Conservation (phyloP, 2,888 invertebrate species). For the Microctonus hyperodae region DNA sequence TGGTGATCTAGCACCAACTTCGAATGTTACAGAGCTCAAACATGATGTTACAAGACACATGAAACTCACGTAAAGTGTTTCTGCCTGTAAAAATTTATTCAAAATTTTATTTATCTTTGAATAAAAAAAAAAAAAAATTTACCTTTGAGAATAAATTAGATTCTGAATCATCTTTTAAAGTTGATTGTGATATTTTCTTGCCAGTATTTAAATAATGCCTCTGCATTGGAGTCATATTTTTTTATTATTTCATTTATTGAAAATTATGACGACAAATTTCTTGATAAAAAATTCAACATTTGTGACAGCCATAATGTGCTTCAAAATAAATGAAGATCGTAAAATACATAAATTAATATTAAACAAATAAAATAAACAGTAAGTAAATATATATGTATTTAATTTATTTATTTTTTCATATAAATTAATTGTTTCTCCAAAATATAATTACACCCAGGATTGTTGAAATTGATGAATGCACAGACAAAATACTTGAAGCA, state of each 20-base stretch:
- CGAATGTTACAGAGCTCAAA: slow-evolving; percentile 47
- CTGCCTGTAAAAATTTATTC: too few relatives aligned
- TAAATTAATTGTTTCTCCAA: neutral
- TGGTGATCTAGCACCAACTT: slow-evolving; percentile 44
- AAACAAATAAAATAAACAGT: neutral
- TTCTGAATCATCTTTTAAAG: neutral
- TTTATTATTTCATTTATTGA: neutral
- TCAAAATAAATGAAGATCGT: slow-evolving; percentile 8
- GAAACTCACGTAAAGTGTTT: slow-evolving; percentile 42
- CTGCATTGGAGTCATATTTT: neutral
- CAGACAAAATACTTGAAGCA: slow-evolving; percentile 61
- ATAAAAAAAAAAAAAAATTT: too few relatives aligned
- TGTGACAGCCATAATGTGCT: slow-evolving; percentile 24
- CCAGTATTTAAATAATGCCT: neutral
- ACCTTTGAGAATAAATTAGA: neutral
- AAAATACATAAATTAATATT: neutral
- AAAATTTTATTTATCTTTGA: too few relatives aligned
- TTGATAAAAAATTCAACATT: slow-evolving; percentile 1
- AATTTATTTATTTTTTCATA: neutral
- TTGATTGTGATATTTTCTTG: neutral
- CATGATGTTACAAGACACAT: slow-evolving; percentile 49
- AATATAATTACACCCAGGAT: slow-evolving; percentile 28
- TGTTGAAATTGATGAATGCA: slow-evolving; percentile 52
- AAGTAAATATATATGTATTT: neutral
- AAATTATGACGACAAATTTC: slow-evolving; percentile 7